phyloP scores from a whole-genome alignment of 2,888 invertebrate species.

The Melolontha melolontha region DNA sequence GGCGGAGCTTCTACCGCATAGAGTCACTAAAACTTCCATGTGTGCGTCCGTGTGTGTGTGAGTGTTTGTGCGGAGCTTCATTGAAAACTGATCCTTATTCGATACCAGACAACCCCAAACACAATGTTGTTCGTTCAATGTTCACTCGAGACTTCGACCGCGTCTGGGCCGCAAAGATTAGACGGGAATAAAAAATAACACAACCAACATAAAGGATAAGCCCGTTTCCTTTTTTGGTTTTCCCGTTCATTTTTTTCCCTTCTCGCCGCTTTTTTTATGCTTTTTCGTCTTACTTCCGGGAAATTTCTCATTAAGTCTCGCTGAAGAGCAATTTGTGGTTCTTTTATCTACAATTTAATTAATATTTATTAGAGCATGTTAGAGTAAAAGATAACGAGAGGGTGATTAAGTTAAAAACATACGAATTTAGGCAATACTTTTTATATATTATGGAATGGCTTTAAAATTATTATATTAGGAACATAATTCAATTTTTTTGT shows the following conservation, averaged over 20 bases:
- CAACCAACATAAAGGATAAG: conserved; percentile 36
- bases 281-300: conserved; percentile 9
- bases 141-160: conserved; percentile 40
- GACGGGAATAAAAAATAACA: conserved; percentile 51
- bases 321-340: conserved; percentile 7
- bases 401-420: conserved; percentile 5
- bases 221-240: conserved; percentile 11
- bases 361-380: conserved; percentile 20
- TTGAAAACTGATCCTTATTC: conserved; percentile 53
- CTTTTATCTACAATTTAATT: conserved; percentile 16
- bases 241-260: conserved; percentile 8
- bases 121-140: conserved; percentile 42
- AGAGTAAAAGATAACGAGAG: conserved; percentile 6
- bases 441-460: too few relatives aligned
- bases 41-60: neutral
- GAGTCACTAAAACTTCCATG: neutral
- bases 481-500: too few relatives aligned
- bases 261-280: neutral
- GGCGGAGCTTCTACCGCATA: conserved; percentile 40
- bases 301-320: conserved; percentile 21
- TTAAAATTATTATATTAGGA: too few relatives aligned
- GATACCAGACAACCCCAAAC: conserved; percentile 47
- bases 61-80: conserved; percentile 50
- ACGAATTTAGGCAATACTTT: too few relatives aligned
- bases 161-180: conserved; percentile 53